A percentile compares a stretch with the other conserved stretches of the same genome.
phyloP scores from a whole-genome alignment of 2,797 vertebrate species.

The Syngnathus rostellatus region DNA sequence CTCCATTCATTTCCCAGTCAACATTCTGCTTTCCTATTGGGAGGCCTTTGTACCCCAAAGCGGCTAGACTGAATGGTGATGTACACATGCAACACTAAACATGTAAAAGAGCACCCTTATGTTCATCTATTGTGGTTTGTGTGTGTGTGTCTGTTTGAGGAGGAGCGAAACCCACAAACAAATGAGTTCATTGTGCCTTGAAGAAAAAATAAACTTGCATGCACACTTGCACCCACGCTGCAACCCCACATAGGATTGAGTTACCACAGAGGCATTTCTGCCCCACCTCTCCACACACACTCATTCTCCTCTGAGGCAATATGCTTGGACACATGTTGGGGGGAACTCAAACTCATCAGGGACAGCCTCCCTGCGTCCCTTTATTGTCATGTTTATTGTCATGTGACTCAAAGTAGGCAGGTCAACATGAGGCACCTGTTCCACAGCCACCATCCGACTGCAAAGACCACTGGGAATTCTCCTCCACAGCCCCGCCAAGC shows the following conservation, averaged over 20 bases:
- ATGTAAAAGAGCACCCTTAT: background rate
- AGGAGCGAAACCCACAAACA: constrained; percentile 39
- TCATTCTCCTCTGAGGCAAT: constrained; percentile 28
- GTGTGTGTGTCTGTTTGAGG: constrained; percentile 22
- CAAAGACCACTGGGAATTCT: constrained; percentile 32
- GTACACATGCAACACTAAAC: background rate
- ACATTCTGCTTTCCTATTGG: background rate
- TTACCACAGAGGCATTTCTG: constrained; percentile 51
- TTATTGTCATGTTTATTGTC: constrained; percentile 30
- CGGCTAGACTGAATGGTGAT: background rate
- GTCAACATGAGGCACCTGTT: constrained; percentile 49
- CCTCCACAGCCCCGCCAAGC: constrained; percentile 22
- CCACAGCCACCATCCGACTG: constrained; percentile 15
- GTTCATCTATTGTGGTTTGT: constrained; percentile 26
- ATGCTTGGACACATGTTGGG: constrained; percentile 14
- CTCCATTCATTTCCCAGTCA: background rate
- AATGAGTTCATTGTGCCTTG: constrained; percentile 50
- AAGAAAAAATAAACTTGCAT: constrained; percentile 43
- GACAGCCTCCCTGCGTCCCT: constrained; percentile 28
- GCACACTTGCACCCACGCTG: constrained; percentile 57
- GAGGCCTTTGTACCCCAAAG: background rate
- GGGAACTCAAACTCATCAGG: constrained; percentile 22
- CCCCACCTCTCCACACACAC: constrained; percentile 35
- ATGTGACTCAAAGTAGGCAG: constrained; percentile 6
- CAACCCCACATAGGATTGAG: constrained; percentile 47